A percentile compares a stretch with the other conserved stretches of the same genome.
These are phyloP conservation scores for Chamaetylas fuelleborni DNA, from an alignment of 2,113 vertebrate species.

Conservation along the genomic window DNA sequence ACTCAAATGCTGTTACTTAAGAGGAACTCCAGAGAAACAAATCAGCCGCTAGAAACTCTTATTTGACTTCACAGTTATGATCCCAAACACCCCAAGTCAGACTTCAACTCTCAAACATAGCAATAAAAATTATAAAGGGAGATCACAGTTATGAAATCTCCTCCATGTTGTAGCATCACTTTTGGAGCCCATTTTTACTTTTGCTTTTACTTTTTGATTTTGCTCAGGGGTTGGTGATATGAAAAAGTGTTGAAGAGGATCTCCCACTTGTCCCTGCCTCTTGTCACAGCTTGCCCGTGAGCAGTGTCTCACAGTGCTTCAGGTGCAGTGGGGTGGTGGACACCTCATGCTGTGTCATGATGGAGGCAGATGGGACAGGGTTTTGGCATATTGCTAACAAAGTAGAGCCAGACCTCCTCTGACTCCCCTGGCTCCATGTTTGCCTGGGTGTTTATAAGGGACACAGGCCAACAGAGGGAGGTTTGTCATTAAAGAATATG, in stretches of 20 bases:
- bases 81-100: not conserved
- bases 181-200: not conserved
- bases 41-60: conserved; percentile 17
- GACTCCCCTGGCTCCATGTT: not conserved
- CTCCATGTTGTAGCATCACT: rapidly evolving
- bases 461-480: not conserved
- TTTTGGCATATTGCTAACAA: not conserved
- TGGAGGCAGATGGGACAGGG: not conserved
- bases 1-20: conserved; percentile 8
- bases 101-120: not conserved
- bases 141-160: not conserved
- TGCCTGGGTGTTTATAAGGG: not conserved
- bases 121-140: not conserved
- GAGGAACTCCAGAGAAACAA: conserved; percentile 15
- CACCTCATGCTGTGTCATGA: rapidly evolving
- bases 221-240: not conserved
- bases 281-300: not conserved
- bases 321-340: rapidly evolving
- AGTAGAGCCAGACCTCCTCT: not conserved
- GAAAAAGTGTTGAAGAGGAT: not conserved
- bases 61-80: conserved; percentile 6
- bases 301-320: no score
- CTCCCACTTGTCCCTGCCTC: rapidly evolving
- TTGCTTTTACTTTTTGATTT: not conserved
- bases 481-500: not conserved